Base-by-base conservation (phyloP, 2,888 invertebrate genomes). In the Caenorhabditis panamensis region DNA sequence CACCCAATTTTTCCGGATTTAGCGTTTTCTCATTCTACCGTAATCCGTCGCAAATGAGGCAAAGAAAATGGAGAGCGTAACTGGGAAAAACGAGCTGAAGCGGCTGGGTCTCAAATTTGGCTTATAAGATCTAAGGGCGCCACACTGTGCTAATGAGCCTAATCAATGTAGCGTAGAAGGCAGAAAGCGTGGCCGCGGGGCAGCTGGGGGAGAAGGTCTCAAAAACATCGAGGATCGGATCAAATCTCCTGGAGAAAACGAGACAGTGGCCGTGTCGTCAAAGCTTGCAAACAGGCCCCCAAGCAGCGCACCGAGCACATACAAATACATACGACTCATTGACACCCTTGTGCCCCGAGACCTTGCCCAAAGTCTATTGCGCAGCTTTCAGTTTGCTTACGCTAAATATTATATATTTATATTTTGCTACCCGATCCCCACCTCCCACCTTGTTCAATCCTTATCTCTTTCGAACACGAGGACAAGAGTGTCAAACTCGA, bases 101-200 rank as follows among this genome's bases (percentile, higher is more conserved):
- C 36, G 20, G 26, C 28, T 22, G 20, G 63, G 63, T 68, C 63
- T 82, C 82, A 82, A 73, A 82, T 82, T 82, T 82, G 75, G 82
- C 82, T 78, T 78, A 75, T 82, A 68, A 73, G 51, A 28, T 31
- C 26, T 51, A n/a, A 36, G 56, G 31, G 31, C 47, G 51, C 41
- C 26, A 59, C 41, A 59, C 59, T 36, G 37, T 59, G 44, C 77
- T 80, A 78, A 80, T 80, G 83, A 83, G 73, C 24, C 83, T 75
- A 73, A 79, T 82, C 69, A 66, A 59, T 51, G 28, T 62, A 26
- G 28, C 26, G 54, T 16, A 16, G 24, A 24, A 49, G 28, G 28
- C 54, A 26, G 51, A 20, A 20, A 9, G 47, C 24, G 24, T 24
- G 3, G 16, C 11, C 26, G 6, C 49, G 41, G 44, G 37, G 20